A percentile compares a stretch with the other conserved stretches of the same genome.
Conservation (phyloP, 2,888 invertebrate species). For the Pyrgus malvae region DNA sequence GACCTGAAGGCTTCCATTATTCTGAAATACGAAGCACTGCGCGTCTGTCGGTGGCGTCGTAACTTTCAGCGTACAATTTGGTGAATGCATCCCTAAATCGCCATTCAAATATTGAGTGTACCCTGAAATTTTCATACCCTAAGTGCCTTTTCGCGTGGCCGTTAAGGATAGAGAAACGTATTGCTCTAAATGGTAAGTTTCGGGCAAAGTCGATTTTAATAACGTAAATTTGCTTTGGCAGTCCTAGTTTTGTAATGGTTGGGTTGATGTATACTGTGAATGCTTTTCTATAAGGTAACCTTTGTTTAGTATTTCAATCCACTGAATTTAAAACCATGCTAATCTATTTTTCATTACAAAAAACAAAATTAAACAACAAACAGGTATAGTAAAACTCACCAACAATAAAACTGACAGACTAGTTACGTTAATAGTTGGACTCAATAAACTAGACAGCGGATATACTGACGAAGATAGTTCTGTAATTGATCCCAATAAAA, state of each 20-base stretch:
- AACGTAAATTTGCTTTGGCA: not conserved
- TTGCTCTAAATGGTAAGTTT: not conserved
- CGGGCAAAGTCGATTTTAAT: slow-evolving; percentile 4
- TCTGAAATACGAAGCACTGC: slow-evolving; percentile 27
- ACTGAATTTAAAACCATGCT: too few species aligned
- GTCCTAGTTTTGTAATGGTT: not conserved
- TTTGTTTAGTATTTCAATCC: too few species aligned
- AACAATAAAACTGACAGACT: too few species aligned
- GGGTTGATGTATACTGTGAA: not conserved
- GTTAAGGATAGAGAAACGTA: slow-evolving; percentile 1
- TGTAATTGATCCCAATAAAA: too few species aligned
- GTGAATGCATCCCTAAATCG: slow-evolving; percentile 66
- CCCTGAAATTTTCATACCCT: slow-evolving; percentile 67
- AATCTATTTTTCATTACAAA: too few species aligned
- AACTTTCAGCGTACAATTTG: slow-evolving; percentile 51
- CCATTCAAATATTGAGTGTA: slow-evolving; percentile 57
- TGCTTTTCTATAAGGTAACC: too few species aligned
- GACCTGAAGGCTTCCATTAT: slow-evolving; percentile 25
- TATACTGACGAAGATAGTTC: too few species aligned
- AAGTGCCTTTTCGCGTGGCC: slow-evolving; percentile 45
- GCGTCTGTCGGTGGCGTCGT: slow-evolving; percentile 33
- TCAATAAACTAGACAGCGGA: too few species aligned
- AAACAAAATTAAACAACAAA: too few species aligned
- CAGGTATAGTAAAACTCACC: too few species aligned
- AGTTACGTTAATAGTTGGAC: too few species aligned